Percentiles rank a stretch among this genome's conserved stretches.
Conservation (phyloP, 2,113 vertebrate genomes). For the Heloderma charlesbogerti region DNA sequence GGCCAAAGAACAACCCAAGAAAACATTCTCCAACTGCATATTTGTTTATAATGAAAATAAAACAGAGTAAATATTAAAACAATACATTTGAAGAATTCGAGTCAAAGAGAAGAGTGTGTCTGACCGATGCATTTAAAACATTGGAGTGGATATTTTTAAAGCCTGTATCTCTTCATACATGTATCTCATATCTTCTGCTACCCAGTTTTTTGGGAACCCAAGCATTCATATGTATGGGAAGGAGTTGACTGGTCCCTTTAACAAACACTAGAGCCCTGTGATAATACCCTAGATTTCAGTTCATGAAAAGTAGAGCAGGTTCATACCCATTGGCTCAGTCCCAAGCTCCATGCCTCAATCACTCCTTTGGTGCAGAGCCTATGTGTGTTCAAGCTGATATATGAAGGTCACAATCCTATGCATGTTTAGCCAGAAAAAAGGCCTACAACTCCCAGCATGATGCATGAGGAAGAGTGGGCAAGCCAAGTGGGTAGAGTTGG, state of each 20-base stretch:
- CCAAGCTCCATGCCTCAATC: too few relatives aligned
- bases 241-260: constrained; percentile 23
- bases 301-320: neutral
- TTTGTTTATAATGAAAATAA: neutral
- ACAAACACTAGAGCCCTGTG: constrained; percentile 13
- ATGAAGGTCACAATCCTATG: too few relatives aligned
- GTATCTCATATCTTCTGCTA: neutral
- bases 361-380: too few relatives aligned
- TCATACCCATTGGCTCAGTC: too few relatives aligned
- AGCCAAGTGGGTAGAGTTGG: too few relatives aligned
- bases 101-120: neutral
- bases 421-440: too few relatives aligned
- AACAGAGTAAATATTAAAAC: neutral
- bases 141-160: neutral
- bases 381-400: too few relatives aligned
- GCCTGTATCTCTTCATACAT: neutral
- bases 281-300: neutral
- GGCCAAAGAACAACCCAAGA: neutral
- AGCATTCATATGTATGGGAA: constrained; percentile 22
- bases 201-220: too few relatives aligned
- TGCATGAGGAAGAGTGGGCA: too few relatives aligned
- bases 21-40: neutral
- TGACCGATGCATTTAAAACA: neutral
- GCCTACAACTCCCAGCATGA: too few relatives aligned
- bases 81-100: neutral